These are phyloP conservation scores for Cremastinae sp. DNA, from an alignment of 2,888 invertebrate species.

Conservation along the genomic window DNA sequence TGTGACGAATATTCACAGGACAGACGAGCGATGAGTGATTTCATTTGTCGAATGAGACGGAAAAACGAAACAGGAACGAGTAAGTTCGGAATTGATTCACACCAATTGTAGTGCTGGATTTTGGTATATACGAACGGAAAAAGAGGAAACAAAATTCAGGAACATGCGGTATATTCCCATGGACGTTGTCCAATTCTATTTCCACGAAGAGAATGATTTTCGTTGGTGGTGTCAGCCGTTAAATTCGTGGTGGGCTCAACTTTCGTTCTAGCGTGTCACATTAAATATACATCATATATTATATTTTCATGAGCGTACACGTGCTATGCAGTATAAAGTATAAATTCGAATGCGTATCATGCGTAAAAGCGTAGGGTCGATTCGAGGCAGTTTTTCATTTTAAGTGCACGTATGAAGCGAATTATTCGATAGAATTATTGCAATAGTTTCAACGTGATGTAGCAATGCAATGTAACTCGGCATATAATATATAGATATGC, in stretches of 20 bases:
- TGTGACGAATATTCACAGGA: constrained; percentile 27
- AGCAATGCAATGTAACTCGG: background rate
- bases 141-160: background rate
- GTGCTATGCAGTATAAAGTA: too few species aligned
- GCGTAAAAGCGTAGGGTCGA: background rate
- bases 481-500: too few species aligned
- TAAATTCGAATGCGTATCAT: background rate
- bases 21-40: background rate
- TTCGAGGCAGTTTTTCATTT: constrained; percentile 16
- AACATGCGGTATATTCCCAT: constrained; percentile 2
- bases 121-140: constrained; percentile 33
- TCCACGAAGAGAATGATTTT: constrained; percentile 35
- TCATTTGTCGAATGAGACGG: constrained; percentile 31
- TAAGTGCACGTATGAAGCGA: constrained; percentile 57
- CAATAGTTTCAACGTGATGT: constrained; percentile 18
- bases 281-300: constrained; percentile 12
- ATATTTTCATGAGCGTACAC: background rate
- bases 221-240: constrained; percentile 49
- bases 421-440: constrained; percentile 37
- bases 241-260: constrained; percentile 58
- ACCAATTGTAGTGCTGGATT: constrained; percentile 66
- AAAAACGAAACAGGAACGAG: constrained; percentile 50
- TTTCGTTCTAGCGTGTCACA: constrained; percentile 39
- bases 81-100: constrained; percentile 64
- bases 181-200: background rate